Conservation (phyloP, 2,113 vertebrate genomes). For the Caranx ignobilis region DNA sequence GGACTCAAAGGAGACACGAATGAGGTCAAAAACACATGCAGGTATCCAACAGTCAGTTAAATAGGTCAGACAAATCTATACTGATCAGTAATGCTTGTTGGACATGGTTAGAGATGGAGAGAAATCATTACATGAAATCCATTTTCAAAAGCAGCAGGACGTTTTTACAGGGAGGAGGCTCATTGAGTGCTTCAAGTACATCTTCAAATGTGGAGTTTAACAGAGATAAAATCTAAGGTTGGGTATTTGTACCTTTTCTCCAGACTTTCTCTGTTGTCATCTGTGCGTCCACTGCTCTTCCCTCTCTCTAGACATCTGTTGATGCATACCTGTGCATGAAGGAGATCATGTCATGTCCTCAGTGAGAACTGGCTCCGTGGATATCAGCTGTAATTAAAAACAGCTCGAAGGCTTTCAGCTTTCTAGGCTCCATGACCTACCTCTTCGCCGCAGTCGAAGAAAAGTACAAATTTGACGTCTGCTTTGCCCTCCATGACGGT, state of each 20-base stretch:
- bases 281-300: constrained; percentile 94
- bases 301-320: constrained; percentile 94
- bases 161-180: background rate
- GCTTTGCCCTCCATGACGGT: constrained; percentile 92
- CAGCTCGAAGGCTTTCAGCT: background rate
- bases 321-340: constrained; percentile 89
- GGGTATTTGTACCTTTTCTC: constrained; percentile 89
- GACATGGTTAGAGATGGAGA: background rate
- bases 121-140: background rate
- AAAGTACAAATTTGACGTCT: constrained; percentile 96
- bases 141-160: background rate
- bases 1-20: constrained; percentile 55
- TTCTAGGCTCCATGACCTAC: constrained; percentile 74
- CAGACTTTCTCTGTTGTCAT: constrained; percentile 96
- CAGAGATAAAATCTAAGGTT: background rate
- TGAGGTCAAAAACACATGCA: constrained; percentile 64
- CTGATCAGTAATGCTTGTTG: constrained; percentile 19
- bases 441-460: constrained; percentile 96
- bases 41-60: constrained; percentile 51
- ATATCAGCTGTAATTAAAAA: constrained; percentile 2
- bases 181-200: no score
- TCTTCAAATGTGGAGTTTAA: background rate
- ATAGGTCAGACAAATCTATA: constrained; percentile 52
- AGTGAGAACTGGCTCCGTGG: background rate
- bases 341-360: background rate